Evolutionary conservation across 2,888 invertebrate genomes (phyloP), one percentile per base, ranked within the genome.

Genomic region (Ormyrus labotus): DNA sequence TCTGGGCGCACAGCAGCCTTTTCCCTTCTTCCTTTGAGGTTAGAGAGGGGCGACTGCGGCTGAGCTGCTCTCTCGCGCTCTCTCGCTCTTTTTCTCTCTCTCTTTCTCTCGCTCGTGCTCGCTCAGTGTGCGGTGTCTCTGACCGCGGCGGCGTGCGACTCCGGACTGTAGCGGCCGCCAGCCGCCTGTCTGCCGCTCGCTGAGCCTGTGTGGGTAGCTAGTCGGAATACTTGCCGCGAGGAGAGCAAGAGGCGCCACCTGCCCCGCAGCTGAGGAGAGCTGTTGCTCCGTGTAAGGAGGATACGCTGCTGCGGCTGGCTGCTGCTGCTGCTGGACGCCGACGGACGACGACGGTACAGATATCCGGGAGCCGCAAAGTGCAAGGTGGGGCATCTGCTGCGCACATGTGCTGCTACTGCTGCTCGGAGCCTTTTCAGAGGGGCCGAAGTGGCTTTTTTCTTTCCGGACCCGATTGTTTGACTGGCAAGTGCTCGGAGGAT

Each of bases 121-220:
- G 13, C 60, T 60, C 34, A 5, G 68, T 55, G 53, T 70, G 45
- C 50, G 48, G 74, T 74, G 74, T 74, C 74, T 74, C 74, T 74
- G 74, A 74, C 74, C 74, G 74, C 65, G n/a, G 51, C 51, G 8
- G 71, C n/a, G 51, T 61, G 34, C 34, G 34, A 34, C 34, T 34
- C 34, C 34, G 34, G 34, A 34, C 34, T 34, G 50, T 34, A 13
- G 65, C 58, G 50, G 10, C 34, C n/a, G 69, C 47, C 47, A n/a
- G 58, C 11, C 58, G 48, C 50, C 8, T 6, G 68, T 11, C n/a
- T n/a, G 34, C 11, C 55, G 34, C 34, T 53, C 51, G 65, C 65
- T 65, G 13, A 6, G 50, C n/a, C 47, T 19, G 47, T 48, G 10
- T 47, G 47, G 64, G 53, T 48, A 13, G 9, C 8, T 13, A 7